Evolutionary conservation across 2,888 invertebrate species (phyloP).

Genomic region (Troilus luridus): DNA sequence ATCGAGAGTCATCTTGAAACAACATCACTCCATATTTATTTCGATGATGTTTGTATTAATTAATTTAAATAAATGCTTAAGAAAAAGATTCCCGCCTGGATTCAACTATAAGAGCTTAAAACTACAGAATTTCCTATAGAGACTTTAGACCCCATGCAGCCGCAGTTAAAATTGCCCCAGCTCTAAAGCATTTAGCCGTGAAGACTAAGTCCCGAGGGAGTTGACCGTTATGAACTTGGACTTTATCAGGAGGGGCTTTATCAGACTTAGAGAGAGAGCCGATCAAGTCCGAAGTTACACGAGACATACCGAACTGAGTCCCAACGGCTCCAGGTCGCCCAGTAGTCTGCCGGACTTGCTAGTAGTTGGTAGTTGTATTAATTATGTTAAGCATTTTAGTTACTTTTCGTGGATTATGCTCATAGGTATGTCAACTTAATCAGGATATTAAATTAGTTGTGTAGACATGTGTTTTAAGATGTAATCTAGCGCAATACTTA

Average conservation of each 20-base stretch:
- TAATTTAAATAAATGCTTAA: too few species aligned
- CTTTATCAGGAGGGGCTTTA: not conserved
- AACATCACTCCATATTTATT: too few species aligned
- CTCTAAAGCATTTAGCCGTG: not conserved
- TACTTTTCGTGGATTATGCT: conserved; percentile 55
- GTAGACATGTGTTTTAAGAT: not conserved
- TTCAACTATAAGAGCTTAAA: too few species aligned
- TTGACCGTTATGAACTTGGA: not conserved
- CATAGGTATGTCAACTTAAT: conserved; percentile 49
- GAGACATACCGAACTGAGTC: not conserved
- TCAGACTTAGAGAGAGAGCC: not conserved
- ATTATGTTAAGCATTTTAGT: conserved; percentile 48
- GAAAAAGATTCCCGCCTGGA: too few species aligned
- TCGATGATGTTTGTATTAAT: too few species aligned
- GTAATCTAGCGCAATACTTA: not conserved
- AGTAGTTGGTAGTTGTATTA: conserved; percentile 46
- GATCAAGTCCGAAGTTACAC: conserved; percentile 7
- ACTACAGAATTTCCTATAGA: too few species aligned
- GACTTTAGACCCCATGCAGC: not conserved
- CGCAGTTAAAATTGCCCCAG: not conserved
- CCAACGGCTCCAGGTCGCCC: conserved; percentile 28
- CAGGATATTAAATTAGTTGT: not conserved
- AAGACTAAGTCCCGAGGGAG: not conserved
- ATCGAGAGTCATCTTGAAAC: too few species aligned
- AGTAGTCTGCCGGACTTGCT: conserved; percentile 51